Percentiles rank a stretch among this genome's conserved stretches.
phyloP scores from a whole-genome alignment of 2,888 invertebrate genomes.

The Drosophila yooni region DNA sequence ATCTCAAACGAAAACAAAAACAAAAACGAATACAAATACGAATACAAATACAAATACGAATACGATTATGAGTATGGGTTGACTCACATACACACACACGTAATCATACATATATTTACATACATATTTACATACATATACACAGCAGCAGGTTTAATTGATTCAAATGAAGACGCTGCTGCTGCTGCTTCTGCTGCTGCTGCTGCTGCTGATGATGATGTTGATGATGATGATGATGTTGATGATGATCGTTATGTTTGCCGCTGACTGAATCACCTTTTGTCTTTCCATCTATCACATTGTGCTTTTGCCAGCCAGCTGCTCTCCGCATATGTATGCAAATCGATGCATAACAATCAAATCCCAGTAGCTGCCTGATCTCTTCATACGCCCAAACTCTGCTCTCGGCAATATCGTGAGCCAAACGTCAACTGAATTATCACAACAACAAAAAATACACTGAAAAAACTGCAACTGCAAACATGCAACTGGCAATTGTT shows the following conservation, averaged over 20 bases:
- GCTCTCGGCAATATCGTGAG: slow-evolving; percentile 49
- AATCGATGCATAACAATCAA: slow-evolving; percentile 66
- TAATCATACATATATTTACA: slow-evolving; percentile 4
- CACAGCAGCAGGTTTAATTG: slow-evolving; percentile 65
- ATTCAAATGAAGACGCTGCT: slow-evolving; percentile 70
- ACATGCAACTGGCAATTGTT: slow-evolving; percentile 64
- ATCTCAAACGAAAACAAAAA: slow-evolving; percentile 35
- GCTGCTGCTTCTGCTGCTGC: slow-evolving; percentile 34
- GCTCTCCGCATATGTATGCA: slow-evolving; percentile 63
- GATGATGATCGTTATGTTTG: slow-evolving; percentile 22
- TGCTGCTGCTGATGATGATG: slow-evolving; percentile 30
- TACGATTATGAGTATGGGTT: slow-evolving; percentile 44
- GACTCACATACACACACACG: slow-evolving; percentile 44
- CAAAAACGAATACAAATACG: slow-evolving; percentile 34
- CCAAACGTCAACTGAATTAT: slow-evolving; percentile 45
- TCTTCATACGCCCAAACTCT: slow-evolving; percentile 24
- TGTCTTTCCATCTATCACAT: slow-evolving; percentile 47
- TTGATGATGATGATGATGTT: slow-evolving; percentile 24
- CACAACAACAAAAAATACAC: slow-evolving; percentile 24
- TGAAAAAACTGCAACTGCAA: slow-evolving; percentile 48
- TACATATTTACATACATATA: slow-evolving; percentile 4
- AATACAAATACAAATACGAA: slow-evolving; percentile 28
- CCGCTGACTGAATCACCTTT: slow-evolving; percentile 56
- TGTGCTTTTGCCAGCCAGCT: slow-evolving; percentile 44
- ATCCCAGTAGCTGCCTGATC: slow-evolving; percentile 55